Base-by-base conservation (phyloP, 1,140 invertebrate species). In the Hermetia illucens region DNA sequence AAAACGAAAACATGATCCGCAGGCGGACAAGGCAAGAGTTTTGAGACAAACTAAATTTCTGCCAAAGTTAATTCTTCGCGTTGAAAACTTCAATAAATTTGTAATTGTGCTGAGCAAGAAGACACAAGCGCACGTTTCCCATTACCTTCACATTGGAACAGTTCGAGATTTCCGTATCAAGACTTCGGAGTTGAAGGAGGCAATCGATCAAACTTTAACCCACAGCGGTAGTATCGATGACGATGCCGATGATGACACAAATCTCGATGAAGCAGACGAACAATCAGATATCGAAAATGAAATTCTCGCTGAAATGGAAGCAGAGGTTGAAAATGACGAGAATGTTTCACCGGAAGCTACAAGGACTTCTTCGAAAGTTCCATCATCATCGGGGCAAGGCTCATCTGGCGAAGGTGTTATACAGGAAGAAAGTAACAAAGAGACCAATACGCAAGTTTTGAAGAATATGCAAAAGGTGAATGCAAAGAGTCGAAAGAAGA, bases 71-170 rank as follows among this genome's bases (percentile, higher is more conserved):
- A 54, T 75, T 36, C 65, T 64, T 42, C 68, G 68, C 43, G 68
- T 74, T 10, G 72, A 76, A 54, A 66, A 66, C 42, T 74, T 74
- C 37, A 65, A 70, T 24, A 71, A 71, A 49, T 68, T 64, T 37
- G 52, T 75, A 22, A 64, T 72, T 18, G 39, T 66, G 8, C 51
- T 76, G 21, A 62, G 65, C 3, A 74, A 72, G 32, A 75, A 72
- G 48, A 68, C 66, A 3, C 60, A 61, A 39, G 60, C 68, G 44
- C 64, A 68, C 40, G 47, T 75, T 25, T 57, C 64, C 2, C 63
- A 65, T 48, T 68, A 64, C 42, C 46, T 72, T 3, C 72, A 72
- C 38, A 58, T 61, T 36, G 68, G 70, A 13, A 59, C 66, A 3
- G 65, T 67, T 12, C 57, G 73, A 44, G 71, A 72, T 54, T 74